A percentile compares a stretch with the other conserved stretches of the same genome.
These are phyloP conservation scores for Euphydryas editha DNA, from an alignment of 2,888 invertebrate genomes.

Conservation along the genomic window DNA sequence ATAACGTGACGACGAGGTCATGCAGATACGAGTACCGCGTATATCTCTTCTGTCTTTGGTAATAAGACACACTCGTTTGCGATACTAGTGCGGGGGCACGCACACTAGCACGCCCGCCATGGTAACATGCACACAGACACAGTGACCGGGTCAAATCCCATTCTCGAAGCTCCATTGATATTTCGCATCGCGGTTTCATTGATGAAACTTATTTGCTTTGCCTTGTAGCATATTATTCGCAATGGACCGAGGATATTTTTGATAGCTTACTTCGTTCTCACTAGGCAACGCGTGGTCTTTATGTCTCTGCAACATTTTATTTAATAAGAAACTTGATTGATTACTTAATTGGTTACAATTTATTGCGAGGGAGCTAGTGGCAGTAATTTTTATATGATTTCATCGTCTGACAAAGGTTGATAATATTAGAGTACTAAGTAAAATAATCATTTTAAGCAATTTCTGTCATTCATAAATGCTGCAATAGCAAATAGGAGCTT, in stretches of 20 bases:
- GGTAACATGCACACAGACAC: constrained; percentile 56
- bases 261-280: background rate
- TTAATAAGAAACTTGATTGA: background rate
- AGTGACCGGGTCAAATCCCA: constrained; percentile 73
- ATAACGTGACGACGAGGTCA: constrained; percentile 22
- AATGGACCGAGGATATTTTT: background rate
- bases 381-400: no score
- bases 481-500: no score
- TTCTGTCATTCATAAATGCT: no score
- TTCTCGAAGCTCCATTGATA: constrained; percentile 79
- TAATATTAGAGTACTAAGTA: no score
- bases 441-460: no score
- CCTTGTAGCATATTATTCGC: constrained; percentile 21
- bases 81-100: constrained; percentile 25
- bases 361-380: no score
- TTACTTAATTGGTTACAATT: background rate
- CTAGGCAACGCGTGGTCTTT: background rate
- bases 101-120: constrained; percentile 49
- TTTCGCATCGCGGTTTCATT: constrained; percentile 76
- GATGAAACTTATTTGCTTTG: constrained; percentile 56
- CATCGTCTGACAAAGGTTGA: no score
- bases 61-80: constrained; percentile 19
- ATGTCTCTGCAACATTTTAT: constrained; percentile 6
- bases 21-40: constrained; percentile 22
- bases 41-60: constrained; percentile 22